phyloP scores from a whole-genome alignment of 2,888 invertebrate species.

The Microctonus hyperodae region DNA sequence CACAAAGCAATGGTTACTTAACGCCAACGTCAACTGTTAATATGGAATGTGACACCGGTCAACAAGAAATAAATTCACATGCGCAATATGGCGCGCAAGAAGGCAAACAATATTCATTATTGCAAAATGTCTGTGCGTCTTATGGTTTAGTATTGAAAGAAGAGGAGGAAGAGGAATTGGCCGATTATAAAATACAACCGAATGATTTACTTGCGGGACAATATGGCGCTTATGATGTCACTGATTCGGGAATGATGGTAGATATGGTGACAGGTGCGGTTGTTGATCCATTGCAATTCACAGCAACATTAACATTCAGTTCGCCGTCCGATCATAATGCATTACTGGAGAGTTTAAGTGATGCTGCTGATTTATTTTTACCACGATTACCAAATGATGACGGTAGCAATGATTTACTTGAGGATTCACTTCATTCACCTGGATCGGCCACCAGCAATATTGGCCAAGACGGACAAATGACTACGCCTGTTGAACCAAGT shows the following conservation, averaged over 20 bases:
- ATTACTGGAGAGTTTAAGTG: slow-evolving; percentile 78
- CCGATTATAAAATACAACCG: slow-evolving; percentile 76
- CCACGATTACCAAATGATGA: slow-evolving; percentile 73
- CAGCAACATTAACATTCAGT: slow-evolving; percentile 81
- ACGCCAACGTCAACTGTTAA: slow-evolving; percentile 74
- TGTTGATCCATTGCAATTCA: slow-evolving; percentile 83
- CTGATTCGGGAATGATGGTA: slow-evolving; percentile 80
- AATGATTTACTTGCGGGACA: slow-evolving; percentile 69
- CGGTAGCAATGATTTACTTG: slow-evolving; percentile 71
- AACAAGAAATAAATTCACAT: slow-evolving; percentile 65
- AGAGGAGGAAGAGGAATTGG: slow-evolving; percentile 72
- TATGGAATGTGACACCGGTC: slow-evolving; percentile 80
- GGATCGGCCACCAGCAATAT: slow-evolving; percentile 63
- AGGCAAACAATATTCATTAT: slow-evolving; percentile 77
- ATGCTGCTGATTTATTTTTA: slow-evolving; percentile 82
- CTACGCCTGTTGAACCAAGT: slow-evolving; percentile 71
- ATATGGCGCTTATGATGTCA: slow-evolving; percentile 71
- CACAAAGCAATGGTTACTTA: slow-evolving; percentile 70
- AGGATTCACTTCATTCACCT: slow-evolving; percentile 76
- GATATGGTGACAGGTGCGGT: slow-evolving; percentile 79
- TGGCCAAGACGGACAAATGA: slow-evolving; percentile 65
- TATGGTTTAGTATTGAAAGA: slow-evolving; percentile 76
- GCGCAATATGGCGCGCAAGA: slow-evolving; percentile 60
- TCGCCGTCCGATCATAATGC: slow-evolving; percentile 77
- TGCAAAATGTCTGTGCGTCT: slow-evolving; percentile 79